These are phyloP conservation scores for Papilio elwesi DNA, from an alignment of 2,888 invertebrate species.

Conservation along the genomic window DNA sequence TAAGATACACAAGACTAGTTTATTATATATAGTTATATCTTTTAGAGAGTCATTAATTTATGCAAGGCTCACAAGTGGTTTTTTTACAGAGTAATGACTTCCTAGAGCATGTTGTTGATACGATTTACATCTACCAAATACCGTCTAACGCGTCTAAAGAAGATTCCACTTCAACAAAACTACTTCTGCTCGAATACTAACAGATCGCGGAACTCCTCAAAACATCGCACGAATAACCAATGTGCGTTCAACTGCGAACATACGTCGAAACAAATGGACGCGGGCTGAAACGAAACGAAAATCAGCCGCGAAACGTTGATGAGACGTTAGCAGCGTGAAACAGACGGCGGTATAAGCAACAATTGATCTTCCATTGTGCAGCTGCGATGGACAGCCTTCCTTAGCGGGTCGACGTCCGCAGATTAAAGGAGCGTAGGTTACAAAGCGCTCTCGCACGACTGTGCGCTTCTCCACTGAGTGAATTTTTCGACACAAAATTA, in stretches of 20 bases:
- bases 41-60: no score
- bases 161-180: not conserved
- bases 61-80: no score
- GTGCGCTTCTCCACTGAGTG: conserved; percentile 19
- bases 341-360: conserved; percentile 25
- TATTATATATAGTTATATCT: no score
- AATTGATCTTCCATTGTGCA: conserved; percentile 31
- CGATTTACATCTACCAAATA: no score
- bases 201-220: no score
- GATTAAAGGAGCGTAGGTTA: conserved; percentile 35
- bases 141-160: no score
- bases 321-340: conserved; percentile 24
- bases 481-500: conserved; percentile 19
- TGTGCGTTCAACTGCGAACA: conserved; percentile 16
- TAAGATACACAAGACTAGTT: no score
- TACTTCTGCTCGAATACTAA: no score
- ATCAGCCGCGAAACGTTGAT: conserved; percentile 24
- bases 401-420: conserved; percentile 24
- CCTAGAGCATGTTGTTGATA: no score
- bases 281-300: conserved; percentile 11
- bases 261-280: conserved; percentile 22
- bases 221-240: not conserved
- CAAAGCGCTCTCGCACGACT: conserved; percentile 33
- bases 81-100: no score
- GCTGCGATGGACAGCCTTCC: conserved; percentile 29